Conservation (phyloP, 1,140 invertebrate species). For the Diprion similis region DNA sequence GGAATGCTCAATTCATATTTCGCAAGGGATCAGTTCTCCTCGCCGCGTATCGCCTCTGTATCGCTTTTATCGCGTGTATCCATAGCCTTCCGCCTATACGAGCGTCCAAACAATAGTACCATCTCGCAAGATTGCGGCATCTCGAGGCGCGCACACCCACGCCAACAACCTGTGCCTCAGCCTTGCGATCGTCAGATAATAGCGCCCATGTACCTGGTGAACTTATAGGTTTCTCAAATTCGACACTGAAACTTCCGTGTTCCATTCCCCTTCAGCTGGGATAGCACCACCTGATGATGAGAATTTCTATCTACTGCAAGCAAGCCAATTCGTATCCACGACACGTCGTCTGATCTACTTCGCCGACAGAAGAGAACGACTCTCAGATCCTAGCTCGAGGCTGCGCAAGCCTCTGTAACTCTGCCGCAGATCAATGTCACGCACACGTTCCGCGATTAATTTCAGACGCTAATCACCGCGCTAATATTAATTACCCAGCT, state of each 20-base stretch:
- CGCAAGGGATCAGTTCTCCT: not conserved
- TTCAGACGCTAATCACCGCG: constrained; percentile 1
- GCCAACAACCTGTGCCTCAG: constrained; percentile 26
- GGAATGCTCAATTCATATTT: not conserved
- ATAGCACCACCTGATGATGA: not conserved
- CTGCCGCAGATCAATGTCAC: not conserved
- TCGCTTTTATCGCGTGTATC: not conserved
- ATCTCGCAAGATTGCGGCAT: constrained; percentile 30
- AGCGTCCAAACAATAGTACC: constrained; percentile 6
- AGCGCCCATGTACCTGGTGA: constrained; percentile 2
- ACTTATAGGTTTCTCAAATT: not conserved
- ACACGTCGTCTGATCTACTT: not conserved
- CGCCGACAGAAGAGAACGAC: too few relatives aligned
- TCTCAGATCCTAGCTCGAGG: too few relatives aligned
- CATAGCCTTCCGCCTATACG: constrained; percentile 2
- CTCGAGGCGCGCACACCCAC: constrained; percentile 25
- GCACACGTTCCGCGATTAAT: not conserved
- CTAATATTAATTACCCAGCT: not conserved
- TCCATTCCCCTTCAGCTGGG: not conserved
- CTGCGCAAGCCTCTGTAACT: not conserved
- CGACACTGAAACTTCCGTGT: not conserved
- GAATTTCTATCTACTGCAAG: not conserved
- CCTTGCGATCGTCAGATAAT: constrained; percentile 3
- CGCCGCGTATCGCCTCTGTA: not conserved
- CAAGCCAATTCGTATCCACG: not conserved